Base-by-base conservation (phyloP, 2,113 vertebrate species). In the Pedetes capensis region DNA sequence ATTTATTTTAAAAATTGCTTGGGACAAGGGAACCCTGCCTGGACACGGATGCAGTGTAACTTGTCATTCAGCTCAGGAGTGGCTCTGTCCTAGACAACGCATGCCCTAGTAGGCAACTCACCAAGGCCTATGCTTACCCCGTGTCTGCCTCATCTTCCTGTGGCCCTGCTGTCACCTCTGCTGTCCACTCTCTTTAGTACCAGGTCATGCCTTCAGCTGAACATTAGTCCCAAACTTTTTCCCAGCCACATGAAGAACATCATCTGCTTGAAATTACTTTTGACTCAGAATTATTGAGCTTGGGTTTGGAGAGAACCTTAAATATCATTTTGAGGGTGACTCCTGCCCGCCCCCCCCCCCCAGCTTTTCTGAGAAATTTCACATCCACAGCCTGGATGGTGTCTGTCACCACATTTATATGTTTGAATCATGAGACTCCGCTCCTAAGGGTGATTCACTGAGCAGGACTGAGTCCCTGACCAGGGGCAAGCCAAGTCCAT, bases 281-380 rank as follows among this genome's bases (percentile, higher is more conserved):
- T 39, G 87, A 91, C 32, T 89, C 74, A 39, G 75, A 75, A 61
- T 47, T 49, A 64, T 72, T n/a, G 86, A 86, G 63, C 25, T 61
- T 47, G 37, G 57, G 37, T 85, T 84, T 88, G 89, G 59, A 76
- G 59, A 61, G 86, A 78, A 81, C 20, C 34, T 22, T 37, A 9
- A 68, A 16, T 8, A 63, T 63, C 49, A 55, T 66, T 90, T 75
- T 7, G 23, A 84, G 63, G 42, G 49, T 66, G n/a, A 81, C 72
- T 34, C 9, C 23, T n/a, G 72, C 13, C 57, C 84, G 61, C 44
- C 64, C 53, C 75, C 47, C 13, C 37, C 39, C 16, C 42, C 27
- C 49, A 44, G 49, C 47, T 69, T 82, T 84, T 66, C 78, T 91
- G 82, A 90, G 59, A 81, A 55, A 39, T 3, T 59, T 51, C 72